A percentile compares a stretch with the other conserved stretches of the same genome.
Conservation (phyloP, 2,113 vertebrate genomes). For the Dicaeum eximium region DNA sequence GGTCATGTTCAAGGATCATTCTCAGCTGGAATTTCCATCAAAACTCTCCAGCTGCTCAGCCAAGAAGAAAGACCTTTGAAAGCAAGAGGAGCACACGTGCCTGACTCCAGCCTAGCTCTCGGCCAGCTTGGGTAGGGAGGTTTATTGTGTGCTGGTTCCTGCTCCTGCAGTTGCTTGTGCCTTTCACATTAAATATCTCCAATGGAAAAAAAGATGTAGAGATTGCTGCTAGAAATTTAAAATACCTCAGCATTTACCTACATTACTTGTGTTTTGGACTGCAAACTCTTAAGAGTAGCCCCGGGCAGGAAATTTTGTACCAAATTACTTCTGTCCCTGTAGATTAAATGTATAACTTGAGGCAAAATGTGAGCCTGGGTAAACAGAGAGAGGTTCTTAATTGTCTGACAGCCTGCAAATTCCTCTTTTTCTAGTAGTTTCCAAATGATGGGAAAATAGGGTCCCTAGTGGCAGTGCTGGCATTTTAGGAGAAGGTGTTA, state of each 20-base stretch:
- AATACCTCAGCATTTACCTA: background rate
- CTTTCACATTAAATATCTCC: background rate
- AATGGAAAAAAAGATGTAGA: background rate
- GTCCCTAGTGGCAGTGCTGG: background rate
- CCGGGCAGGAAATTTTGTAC: slow-evolving; percentile 5
- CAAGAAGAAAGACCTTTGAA: background rate
- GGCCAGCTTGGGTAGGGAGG: background rate
- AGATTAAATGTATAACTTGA: background rate
- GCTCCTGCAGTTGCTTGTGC: background rate
- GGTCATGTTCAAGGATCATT: background rate
- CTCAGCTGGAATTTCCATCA: background rate
- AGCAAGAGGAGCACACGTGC: background rate
- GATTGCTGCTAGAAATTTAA: background rate
- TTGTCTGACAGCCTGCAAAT: background rate
- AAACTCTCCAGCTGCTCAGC: background rate
- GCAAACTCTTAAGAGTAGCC: slow-evolving; percentile 1
- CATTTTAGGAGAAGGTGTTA: slow-evolving; percentile 6
- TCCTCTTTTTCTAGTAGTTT: background rate
- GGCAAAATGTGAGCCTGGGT: background rate
- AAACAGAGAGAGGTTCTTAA: background rate
- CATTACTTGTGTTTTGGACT: background rate
- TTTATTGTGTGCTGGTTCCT: background rate
- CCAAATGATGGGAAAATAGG: background rate
- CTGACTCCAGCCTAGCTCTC: background rate
- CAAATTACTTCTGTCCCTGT: slow-evolving; percentile 19